phyloP scores from a whole-genome alignment of 2,113 vertebrate species.

The Callipepla californica region DNA sequence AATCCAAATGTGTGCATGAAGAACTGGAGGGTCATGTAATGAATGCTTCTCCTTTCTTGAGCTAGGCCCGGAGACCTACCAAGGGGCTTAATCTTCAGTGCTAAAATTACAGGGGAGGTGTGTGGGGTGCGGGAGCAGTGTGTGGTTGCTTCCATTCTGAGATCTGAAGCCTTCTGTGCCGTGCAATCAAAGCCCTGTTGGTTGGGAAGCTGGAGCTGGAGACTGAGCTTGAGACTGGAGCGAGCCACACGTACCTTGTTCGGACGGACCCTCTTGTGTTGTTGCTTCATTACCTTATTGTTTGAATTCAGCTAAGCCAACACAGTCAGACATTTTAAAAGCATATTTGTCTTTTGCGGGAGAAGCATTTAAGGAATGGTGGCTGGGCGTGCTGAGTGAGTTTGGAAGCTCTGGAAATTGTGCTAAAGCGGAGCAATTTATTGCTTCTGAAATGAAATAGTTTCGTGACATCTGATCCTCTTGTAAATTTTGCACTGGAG shows the following conservation, averaged over 20 bases:
- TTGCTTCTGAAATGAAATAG: constrained; percentile 1
- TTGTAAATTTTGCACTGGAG: background rate
- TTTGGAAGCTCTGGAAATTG: background rate
- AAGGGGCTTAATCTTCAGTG: background rate
- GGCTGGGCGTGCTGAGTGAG: background rate
- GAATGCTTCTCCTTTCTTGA: background rate
- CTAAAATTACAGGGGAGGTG: constrained; percentile 1
- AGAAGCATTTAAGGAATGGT: background rate
- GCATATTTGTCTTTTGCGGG: background rate
- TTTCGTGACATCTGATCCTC: background rate
- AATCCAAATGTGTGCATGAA: background rate
- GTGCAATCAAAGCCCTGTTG: background rate
- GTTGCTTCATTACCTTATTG: background rate
- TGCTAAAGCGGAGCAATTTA: background rate
- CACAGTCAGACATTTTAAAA: background rate
- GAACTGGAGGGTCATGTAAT: background rate
- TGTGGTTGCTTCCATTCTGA: background rate
- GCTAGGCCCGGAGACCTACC: background rate
- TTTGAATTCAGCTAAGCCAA: constrained; percentile 3
- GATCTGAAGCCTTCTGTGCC: background rate
- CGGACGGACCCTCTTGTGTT: background rate
- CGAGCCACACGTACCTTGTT: background rate
- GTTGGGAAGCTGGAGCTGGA: background rate
- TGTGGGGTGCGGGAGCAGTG: background rate
- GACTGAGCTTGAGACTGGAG: background rate